Percentiles rank a stretch among this genome's conserved stretches.
phyloP scores from a whole-genome alignment of 2,797 vertebrate genomes.

The Channa striata region DNA sequence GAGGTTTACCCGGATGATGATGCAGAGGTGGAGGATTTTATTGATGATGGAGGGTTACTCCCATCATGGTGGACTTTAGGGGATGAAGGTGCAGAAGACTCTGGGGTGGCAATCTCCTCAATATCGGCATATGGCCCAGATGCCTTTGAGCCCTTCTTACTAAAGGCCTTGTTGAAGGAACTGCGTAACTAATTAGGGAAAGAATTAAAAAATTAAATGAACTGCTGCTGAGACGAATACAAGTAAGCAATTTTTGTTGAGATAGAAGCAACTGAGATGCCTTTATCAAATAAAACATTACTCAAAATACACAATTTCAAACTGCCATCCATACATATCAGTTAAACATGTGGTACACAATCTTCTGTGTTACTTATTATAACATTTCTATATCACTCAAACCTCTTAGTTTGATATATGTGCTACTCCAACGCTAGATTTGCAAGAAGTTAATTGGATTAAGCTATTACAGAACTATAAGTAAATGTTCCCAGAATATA shows the following conservation, averaged over 20 bases:
- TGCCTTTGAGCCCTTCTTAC: conserved; percentile 95
- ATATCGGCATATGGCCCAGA: conserved; percentile 95
- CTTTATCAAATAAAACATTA: not conserved
- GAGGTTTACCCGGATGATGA: conserved; percentile 85
- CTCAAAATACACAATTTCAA: too few relatives aligned
- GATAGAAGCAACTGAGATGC: too few relatives aligned
- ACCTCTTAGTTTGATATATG: too few relatives aligned
- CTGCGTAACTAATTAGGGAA: conserved; percentile 89
- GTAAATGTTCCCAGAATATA: too few relatives aligned
- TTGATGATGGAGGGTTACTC: conserved; percentile 75
- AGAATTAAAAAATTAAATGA: not conserved
- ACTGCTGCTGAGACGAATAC: not conserved
- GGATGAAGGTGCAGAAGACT: conserved; percentile 96
- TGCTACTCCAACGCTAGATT: too few relatives aligned
- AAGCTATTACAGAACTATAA: too few relatives aligned
- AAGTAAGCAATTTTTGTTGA: not conserved
- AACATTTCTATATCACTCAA: too few relatives aligned
- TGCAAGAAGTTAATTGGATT: too few relatives aligned
- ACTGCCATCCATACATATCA: too few relatives aligned
- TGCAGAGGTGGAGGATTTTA: conserved; percentile 86
- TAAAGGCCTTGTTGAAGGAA: conserved; percentile 99
- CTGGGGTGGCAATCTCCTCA: conserved; percentile 96
- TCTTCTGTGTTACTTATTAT: too few relatives aligned
- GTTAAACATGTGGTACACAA: too few relatives aligned
- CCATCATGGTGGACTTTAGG: conserved; percentile 90